A percentile compares a stretch with the other conserved stretches of the same genome.
These are phyloP conservation scores for Papilio gigon DNA, from an alignment of 2,888 invertebrate genomes.

Conservation along the genomic window DNA sequence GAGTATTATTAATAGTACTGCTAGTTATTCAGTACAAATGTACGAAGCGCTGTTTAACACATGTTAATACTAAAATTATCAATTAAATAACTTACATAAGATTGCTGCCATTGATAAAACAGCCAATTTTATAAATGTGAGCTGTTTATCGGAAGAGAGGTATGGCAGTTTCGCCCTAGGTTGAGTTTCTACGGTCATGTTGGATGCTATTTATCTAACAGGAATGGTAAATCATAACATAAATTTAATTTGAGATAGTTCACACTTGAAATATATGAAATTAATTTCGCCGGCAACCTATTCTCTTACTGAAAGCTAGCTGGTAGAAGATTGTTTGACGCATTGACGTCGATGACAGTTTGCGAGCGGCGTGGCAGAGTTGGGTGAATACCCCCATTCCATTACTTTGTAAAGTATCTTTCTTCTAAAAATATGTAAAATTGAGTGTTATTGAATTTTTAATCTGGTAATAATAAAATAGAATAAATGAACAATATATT, in stretches of 20 bases:
- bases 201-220: constrained; percentile 48
- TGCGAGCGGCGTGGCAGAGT: constrained; percentile 67
- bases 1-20: neutral
- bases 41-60: too few relatives aligned
- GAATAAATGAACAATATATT: neutral
- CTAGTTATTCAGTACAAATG: neutral
- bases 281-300: constrained; percentile 75
- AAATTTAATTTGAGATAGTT: constrained; percentile 47
- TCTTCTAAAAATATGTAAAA: neutral
- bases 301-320: constrained; percentile 47
- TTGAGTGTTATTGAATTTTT: neutral
- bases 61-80: neutral
- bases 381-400: constrained; percentile 28
- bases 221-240: constrained; percentile 50
- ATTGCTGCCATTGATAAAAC: constrained; percentile 95
- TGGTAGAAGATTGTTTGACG: constrained; percentile 44
- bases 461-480: neutral
- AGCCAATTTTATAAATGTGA: constrained; percentile 85
- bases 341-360: constrained; percentile 63
- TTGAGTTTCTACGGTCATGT: constrained; percentile 73
- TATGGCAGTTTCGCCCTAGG: constrained; percentile 67
- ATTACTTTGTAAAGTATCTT: neutral
- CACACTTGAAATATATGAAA: constrained; percentile 44
- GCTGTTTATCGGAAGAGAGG: constrained; percentile 78
- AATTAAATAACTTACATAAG: constrained; percentile 88